These are phyloP conservation scores for Musca domestica DNA, from an alignment of 1,140 invertebrate species.

Conservation along the genomic window DNA sequence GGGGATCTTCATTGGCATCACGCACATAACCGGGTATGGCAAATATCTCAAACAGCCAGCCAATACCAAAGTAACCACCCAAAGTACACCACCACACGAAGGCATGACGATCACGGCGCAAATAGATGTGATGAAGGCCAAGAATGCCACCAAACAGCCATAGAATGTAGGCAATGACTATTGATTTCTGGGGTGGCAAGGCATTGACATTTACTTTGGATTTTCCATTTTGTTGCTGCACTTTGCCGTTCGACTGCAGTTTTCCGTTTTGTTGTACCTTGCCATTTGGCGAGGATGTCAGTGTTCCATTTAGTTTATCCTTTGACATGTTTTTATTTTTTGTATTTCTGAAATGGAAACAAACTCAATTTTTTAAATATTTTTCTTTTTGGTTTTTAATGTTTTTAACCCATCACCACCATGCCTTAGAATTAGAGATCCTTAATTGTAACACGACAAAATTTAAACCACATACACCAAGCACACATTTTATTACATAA, in stretches of 20 bases:
- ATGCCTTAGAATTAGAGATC: too few species aligned
- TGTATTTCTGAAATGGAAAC: too few species aligned
- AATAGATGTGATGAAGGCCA: constrained; percentile 88
- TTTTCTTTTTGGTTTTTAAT: too few species aligned
- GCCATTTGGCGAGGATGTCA: too few species aligned
- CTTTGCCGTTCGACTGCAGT: constrained; percentile 6
- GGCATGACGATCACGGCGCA: constrained; percentile 84
- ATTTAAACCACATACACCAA: too few species aligned
- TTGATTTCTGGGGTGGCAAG: constrained; percentile 60
- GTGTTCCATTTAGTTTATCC: too few species aligned
- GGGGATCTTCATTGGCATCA: constrained; percentile 78
- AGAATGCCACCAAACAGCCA: constrained; percentile 86
- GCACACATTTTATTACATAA: too few species aligned
- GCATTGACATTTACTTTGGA: constrained; percentile 27
- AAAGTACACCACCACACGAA: constrained; percentile 84
- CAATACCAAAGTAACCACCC: constrained; percentile 81
- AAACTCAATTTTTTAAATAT: too few species aligned
- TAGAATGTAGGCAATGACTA: constrained; percentile 73
- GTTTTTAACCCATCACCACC: too few species aligned
- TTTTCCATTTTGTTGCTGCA: constrained; percentile 9
- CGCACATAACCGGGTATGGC: constrained; percentile 82
- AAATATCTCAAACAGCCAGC: constrained; percentile 84
- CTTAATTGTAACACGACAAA: too few species aligned
- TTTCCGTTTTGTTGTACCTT: background rate
- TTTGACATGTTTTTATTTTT: too few species aligned